phyloP scores from a whole-genome alignment of 2,888 invertebrate genomes.

The Zygaena filipendulae region DNA sequence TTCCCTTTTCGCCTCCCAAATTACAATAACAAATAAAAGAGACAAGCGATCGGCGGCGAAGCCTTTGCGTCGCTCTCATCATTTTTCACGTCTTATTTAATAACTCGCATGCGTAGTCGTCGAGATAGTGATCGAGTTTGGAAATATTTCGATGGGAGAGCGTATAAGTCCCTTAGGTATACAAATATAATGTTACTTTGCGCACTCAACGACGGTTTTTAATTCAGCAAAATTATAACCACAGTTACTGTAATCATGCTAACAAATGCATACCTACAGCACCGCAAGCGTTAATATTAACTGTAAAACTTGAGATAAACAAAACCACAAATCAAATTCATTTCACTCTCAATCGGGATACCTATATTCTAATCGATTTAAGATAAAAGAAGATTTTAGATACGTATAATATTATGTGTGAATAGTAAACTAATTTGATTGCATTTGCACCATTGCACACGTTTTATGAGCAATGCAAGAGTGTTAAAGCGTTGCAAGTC shows the following conservation, averaged over 20 bases:
- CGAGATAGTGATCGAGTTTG: conserved; percentile 65
- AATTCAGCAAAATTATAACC: conserved; percentile 1
- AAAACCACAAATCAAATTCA: too few relatives aligned
- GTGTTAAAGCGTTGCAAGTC: conserved; percentile 43
- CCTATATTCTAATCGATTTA: too few relatives aligned
- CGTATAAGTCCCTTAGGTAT: conserved; percentile 61
- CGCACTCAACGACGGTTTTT: conserved; percentile 53
- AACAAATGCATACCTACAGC: not conserved
- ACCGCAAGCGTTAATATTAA: too few relatives aligned
- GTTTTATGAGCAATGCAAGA: conserved; percentile 32
- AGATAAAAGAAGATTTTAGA: too few relatives aligned
- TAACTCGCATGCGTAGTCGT: conserved; percentile 58
- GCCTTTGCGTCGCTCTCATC: conserved; percentile 57
- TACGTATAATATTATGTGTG: too few relatives aligned
- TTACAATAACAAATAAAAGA: conserved; percentile 24
- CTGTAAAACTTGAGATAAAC: too few relatives aligned
- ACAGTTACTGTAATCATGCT: not conserved
- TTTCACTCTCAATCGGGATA: too few relatives aligned
- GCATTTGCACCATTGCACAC: conserved; percentile 48
- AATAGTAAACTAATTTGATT: conserved; percentile 27
- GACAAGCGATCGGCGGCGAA: conserved; percentile 42
- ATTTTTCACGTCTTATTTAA: conserved; percentile 70
- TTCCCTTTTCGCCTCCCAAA: conserved; percentile 28
- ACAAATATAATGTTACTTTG: conserved; percentile 67
- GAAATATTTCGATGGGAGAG: conserved; percentile 62